Evolutionary conservation across 2,113 vertebrate species (phyloP).

Genomic region (Hucho hucho): DNA sequence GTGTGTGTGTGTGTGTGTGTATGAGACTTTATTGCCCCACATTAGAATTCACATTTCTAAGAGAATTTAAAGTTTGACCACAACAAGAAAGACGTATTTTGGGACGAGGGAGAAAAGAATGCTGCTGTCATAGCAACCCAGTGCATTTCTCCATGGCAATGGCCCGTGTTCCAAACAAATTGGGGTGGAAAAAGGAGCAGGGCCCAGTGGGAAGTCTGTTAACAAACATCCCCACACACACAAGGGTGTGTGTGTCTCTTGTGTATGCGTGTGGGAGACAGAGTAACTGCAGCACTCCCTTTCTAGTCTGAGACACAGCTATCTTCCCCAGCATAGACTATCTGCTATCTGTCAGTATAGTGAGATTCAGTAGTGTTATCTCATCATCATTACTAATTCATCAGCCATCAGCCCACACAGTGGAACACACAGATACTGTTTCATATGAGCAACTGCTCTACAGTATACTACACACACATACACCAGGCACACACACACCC

Average conservation of each 20-base stretch:
- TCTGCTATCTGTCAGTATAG: no score
- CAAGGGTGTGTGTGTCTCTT: background rate
- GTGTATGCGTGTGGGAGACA: no score
- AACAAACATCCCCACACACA: slow-evolving; percentile 20
- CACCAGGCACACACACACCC: no score
- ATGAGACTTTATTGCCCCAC: background rate
- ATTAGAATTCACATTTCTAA: background rate
- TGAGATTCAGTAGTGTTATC: no score
- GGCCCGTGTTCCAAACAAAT: slow-evolving; percentile 69
- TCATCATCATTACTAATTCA: no score
- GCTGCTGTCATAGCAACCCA: slow-evolving; percentile 65
- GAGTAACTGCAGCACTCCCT: no score
- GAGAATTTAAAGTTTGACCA: background rate
- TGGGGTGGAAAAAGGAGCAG: slow-evolving; percentile 53
- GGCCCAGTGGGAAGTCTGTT: slow-evolving; percentile 7
- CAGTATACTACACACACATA: no score
- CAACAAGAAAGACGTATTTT: slow-evolving; percentile 35
- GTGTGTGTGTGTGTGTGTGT: slow-evolving; percentile 2
- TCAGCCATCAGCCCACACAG: no score
- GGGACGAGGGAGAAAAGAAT: slow-evolving; percentile 32
- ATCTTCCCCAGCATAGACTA: no score
- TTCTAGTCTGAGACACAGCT: no score
- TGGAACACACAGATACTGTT: no score
- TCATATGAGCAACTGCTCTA: no score
- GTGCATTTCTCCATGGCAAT: slow-evolving; percentile 62